Conservation (phyloP, 2,888 invertebrate species). For the Thymelicus sylvestris region DNA sequence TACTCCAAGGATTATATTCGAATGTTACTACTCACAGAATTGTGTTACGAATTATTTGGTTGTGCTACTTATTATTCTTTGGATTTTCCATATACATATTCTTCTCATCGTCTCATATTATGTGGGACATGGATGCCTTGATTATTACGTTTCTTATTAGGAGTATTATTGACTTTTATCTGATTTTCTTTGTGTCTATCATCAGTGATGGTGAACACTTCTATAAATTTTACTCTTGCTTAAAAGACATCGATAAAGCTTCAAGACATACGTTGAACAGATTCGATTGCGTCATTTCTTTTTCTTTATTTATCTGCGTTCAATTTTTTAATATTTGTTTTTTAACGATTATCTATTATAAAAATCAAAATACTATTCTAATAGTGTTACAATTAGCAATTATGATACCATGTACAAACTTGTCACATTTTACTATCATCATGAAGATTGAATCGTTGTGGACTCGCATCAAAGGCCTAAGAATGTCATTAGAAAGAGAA, state of each 20-base stretch:
- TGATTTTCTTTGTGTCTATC: not conserved
- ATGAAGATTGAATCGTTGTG: constrained; percentile 34
- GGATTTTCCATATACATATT: not conserved
- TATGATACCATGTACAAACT: not conserved
- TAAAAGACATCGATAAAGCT: not conserved
- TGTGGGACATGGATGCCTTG: not conserved
- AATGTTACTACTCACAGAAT: not conserved
- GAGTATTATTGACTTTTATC: not conserved
- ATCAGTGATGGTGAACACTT: constrained; percentile 7
- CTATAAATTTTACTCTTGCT: not conserved
- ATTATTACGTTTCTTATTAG: not conserved
- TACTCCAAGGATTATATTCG: not conserved
- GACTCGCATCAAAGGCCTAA: constrained; percentile 26
- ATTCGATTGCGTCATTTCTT: constrained; percentile 1
- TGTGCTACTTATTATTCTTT: not conserved
- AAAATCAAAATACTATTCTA: too few species aligned
- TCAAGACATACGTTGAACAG: not conserved
- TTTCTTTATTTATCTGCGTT: not conserved
- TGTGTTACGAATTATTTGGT: constrained; percentile 1
- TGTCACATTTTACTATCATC: constrained; percentile 18
- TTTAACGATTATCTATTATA: too few species aligned
- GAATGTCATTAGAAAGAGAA: constrained; percentile 25
- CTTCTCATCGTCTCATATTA: not conserved
- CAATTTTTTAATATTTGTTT: not conserved
- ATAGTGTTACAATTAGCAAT: too few species aligned